Base-by-base conservation (phyloP, 2,113 vertebrate species). In the Trinectes maculatus region DNA sequence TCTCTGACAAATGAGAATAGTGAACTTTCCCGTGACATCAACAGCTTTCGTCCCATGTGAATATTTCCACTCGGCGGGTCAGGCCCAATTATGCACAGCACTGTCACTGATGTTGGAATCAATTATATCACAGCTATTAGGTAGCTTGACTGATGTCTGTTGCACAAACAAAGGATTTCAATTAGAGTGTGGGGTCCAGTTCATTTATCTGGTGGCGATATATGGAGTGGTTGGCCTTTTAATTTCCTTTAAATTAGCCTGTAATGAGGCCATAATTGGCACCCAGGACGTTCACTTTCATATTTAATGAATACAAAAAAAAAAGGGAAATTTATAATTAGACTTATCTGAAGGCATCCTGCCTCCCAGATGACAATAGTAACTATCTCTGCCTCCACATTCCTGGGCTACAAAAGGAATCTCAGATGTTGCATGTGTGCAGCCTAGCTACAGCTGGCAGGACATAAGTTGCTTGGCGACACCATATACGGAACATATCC, bases 81-180 rank as follows among this genome's bases (percentile, higher is more conserved):
- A 81, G 79, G 70, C 74, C 82, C 86, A 90, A 90, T 90, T 91
- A 91, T 77, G 77, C 76, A 34, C 73, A 44, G 82, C 71, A 80
- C 82, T 68, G 82, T 84, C 78, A 88, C 69, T 82, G 87, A 84
- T 84, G 88, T 69, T 75, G 57, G 81, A 89, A 90, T 91, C 87
- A 86, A 90, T 89, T 84, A 88, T 83, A 89, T 86, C 80, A 84
- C 72, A 79, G 88, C 83, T 72, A 84, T 87, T 86, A 89, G 86
- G 74, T 52, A 55, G 57, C 25, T 67, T 85, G 90, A 87, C 82
- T 87, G 87, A 87, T 90, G 89, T 85, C 82, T 86, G 86, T 85
- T 86, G 84, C 84, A 84, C 80, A 89, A 92, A 89, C 90, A 86
- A 89, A 89, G 85, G 85, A 84, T 89, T 90, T 87, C 89, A 90